Percentiles rank a stretch among this genome's conserved stretches.
Conservation (phyloP, 2,888 invertebrate species). For the Agonopterix heracliana region DNA sequence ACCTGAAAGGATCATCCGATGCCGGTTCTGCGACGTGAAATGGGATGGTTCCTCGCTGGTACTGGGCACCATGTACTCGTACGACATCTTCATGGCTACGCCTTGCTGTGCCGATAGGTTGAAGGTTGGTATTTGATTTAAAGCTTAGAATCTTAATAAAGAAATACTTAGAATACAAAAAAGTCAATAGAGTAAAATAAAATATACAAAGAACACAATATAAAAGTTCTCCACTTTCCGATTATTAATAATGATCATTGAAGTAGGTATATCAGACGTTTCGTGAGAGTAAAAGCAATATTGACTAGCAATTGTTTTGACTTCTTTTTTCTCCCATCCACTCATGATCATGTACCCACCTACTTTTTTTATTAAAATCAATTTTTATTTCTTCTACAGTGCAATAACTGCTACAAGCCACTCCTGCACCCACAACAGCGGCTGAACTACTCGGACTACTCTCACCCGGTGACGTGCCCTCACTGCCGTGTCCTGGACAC, state of each 20-base stretch:
- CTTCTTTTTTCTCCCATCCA: too few species aligned
- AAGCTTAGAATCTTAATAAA: background rate
- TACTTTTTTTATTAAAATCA: background rate
- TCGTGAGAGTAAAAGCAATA: too few species aligned
- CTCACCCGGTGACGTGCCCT: slow-evolving; percentile 92
- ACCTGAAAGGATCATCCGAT: slow-evolving; percentile 84
- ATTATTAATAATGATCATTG: too few species aligned
- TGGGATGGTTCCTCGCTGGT: slow-evolving; percentile 97
- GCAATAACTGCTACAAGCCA: slow-evolving; percentile 94
- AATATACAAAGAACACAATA: background rate
- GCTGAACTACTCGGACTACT: slow-evolving; percentile 96
- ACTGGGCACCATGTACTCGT: slow-evolving; percentile 98
- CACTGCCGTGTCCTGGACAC: slow-evolving; percentile 93
- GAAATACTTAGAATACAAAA: background rate
- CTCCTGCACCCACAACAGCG: slow-evolving; percentile 91
- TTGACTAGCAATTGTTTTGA: too few species aligned
- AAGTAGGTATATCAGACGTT: too few species aligned
- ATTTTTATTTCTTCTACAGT: slow-evolving; percentile 73
- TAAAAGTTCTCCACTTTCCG: background rate
- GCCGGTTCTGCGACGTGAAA: slow-evolving; percentile 88
- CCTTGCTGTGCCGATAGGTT: slow-evolving; percentile 96
- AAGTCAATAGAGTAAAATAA: background rate
- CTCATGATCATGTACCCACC: too few species aligned
- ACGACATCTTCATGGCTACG: slow-evolving; percentile 98
- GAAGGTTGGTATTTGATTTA: slow-evolving; percentile 77